phyloP scores from a whole-genome alignment of 2,797 vertebrate genomes.

The Siniperca undulata region DNA sequence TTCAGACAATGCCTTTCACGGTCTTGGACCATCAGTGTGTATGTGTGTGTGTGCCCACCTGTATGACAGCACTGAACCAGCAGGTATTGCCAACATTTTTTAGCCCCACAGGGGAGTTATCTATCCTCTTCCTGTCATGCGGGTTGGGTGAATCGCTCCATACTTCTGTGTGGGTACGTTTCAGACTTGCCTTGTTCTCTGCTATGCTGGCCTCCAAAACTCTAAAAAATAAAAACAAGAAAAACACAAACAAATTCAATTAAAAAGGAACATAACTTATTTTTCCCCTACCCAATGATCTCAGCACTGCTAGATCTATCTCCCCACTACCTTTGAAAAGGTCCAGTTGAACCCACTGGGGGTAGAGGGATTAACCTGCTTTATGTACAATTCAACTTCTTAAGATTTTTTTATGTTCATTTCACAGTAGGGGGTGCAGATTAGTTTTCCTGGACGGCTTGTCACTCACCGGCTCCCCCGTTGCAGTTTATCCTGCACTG shows the following conservation, averaged over 20 bases:
- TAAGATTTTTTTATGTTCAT: not conserved
- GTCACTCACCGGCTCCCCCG: not conserved
- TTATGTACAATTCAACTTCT: not conserved
- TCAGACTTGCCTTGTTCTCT: conserved; percentile 97
- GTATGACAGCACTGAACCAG: conserved; percentile 99
- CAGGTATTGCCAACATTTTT: conserved; percentile 99
- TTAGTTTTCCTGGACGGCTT: not conserved
- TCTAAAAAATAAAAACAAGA: conserved; percentile 71
- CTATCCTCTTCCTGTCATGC: conserved; percentile 94
- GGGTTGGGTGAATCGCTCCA: conserved; percentile 98
- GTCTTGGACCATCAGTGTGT: not conserved
- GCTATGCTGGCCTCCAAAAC: conserved; percentile 99
- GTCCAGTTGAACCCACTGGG: not conserved
- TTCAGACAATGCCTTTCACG: not conserved
- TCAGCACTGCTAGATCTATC: not conserved
- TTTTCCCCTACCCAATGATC: not conserved
- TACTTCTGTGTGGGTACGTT: conserved; percentile 94
- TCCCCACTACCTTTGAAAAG: not conserved
- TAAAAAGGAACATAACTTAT: not conserved
- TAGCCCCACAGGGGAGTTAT: conserved; percentile 94
- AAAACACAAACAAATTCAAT: not conserved
- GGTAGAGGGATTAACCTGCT: not conserved
- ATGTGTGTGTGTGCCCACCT: conserved; percentile 83
- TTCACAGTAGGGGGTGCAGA: not conserved
- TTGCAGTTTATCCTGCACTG: not conserved